Conservation (phyloP, 2,113 vertebrate genomes). For the Corydoras sp. region DNA sequence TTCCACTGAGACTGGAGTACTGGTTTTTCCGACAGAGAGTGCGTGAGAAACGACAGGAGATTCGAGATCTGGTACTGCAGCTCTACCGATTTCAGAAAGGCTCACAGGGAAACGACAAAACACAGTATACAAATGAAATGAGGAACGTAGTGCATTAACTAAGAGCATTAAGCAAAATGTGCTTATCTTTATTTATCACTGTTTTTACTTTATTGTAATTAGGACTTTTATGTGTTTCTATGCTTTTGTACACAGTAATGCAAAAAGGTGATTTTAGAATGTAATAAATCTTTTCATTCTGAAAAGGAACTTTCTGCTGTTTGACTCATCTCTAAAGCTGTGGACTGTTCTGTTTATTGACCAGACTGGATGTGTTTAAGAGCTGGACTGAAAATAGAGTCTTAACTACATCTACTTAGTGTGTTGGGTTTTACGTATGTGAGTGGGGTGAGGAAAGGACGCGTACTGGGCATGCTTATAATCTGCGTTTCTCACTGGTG, state of each 20-base stretch:
- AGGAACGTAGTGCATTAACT: no score
- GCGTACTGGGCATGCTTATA: not conserved
- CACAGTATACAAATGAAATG: no score
- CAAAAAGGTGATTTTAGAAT: conserved; percentile 17
- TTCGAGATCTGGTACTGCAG: conserved; percentile 83
- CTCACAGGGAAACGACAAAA: conserved; percentile 51
- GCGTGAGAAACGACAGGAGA: conserved; percentile 86
- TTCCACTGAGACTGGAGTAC: conserved; percentile 76
- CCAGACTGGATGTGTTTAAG: conserved; percentile 1
- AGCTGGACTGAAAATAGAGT: not conserved
- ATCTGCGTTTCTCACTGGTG: not conserved
- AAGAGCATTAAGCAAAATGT: no score
- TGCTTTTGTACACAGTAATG: conserved; percentile 29
- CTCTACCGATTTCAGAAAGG: conserved; percentile 78
- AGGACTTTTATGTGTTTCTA: conserved; percentile 21
- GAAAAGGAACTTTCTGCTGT: not conserved
- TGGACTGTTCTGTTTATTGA: not conserved
- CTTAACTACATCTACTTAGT: not conserved
- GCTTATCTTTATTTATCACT: no score
- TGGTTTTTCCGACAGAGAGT: conserved; percentile 90
- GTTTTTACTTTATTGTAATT: conserved; percentile 12
- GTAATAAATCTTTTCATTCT: conserved; percentile 32
- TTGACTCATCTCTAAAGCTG: not conserved
- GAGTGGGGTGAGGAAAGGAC: not conserved
- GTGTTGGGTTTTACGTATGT: not conserved